Percentiles rank a stretch among this genome's conserved stretches.
These are phyloP conservation scores for Frankliniella fusca DNA, from an alignment of 2,888 invertebrate genomes.

Conservation along the genomic window DNA sequence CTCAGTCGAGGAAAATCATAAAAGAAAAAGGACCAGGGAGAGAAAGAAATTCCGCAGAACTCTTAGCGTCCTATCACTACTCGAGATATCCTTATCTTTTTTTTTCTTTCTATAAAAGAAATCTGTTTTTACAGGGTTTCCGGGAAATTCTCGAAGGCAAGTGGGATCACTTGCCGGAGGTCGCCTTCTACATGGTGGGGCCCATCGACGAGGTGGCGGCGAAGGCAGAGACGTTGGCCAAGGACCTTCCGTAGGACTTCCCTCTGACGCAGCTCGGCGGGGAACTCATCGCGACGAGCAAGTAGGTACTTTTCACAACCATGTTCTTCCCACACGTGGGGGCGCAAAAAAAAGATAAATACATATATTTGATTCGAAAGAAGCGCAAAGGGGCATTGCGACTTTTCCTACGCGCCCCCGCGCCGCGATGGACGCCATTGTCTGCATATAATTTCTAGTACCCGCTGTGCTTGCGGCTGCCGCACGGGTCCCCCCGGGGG, in stretches of 20 bases:
- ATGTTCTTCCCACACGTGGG: no score
- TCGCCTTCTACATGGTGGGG: constrained; percentile 99
- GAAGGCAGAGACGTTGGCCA: constrained; percentile 73
- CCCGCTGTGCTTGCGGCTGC: not conserved
- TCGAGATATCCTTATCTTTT: not conserved
- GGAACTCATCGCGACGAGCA: no score
- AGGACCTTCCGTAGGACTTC: not conserved
- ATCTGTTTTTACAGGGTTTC: constrained; percentile 59
- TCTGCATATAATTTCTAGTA: no score
- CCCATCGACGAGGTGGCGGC: constrained; percentile 89
- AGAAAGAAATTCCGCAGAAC: not conserved
- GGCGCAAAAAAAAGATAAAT: no score
- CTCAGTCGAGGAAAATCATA: not conserved
- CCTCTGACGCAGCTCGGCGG: not conserved
- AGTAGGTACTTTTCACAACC: no score
- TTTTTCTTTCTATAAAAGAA: not conserved
- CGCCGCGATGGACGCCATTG: not conserved
- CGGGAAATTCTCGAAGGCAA: constrained; percentile 82
- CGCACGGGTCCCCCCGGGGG: not conserved
- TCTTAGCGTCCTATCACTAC: not conserved
- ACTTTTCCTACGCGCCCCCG: not conserved
- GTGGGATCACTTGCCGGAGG: constrained; percentile 92
- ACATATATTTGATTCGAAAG: no score
- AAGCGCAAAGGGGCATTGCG: no score
- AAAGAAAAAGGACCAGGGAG: not conserved